A percentile compares a stretch with the other conserved stretches of the same genome.
Evolutionary conservation across 2,113 vertebrate genomes (phyloP).

Genomic region (Nerophis ophidion): DNA sequence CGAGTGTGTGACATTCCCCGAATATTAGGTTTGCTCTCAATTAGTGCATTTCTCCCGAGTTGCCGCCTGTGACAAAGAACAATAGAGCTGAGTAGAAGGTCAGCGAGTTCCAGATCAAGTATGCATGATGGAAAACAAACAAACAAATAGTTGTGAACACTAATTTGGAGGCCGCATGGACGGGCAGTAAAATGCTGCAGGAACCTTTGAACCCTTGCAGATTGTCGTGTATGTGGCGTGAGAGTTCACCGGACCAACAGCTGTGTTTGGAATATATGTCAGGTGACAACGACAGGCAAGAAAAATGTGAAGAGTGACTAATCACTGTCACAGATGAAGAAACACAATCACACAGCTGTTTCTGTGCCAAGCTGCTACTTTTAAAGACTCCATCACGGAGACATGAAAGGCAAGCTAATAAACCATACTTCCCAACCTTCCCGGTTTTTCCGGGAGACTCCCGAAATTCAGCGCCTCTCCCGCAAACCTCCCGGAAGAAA

Average conservation of each 20-base stretch:
- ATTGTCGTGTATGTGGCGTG: background rate
- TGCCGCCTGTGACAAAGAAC: constrained; percentile 9
- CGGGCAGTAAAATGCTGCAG: constrained; percentile 3
- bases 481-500: too few relatives aligned
- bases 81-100: background rate
- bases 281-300: background rate
- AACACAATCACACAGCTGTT: background rate
- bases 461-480: too few relatives aligned
- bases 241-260: constrained; percentile 28
- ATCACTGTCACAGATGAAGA: constrained; percentile 20
- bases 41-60: background rate
- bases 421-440: too few relatives aligned
- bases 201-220: constrained; percentile 14
- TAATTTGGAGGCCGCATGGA: background rate
- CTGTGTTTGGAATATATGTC: constrained; percentile 23
- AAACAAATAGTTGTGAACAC: constrained; percentile 11
- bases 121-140: constrained; percentile 1
- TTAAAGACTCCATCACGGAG: too few relatives aligned
- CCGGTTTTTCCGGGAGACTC: too few relatives aligned
- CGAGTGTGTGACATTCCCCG: background rate
- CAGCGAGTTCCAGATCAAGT: constrained; percentile 12
- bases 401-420: too few relatives aligned
- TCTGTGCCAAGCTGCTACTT: background rate
- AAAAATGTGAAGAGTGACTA: constrained; percentile 10
- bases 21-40: background rate